phyloP scores from a whole-genome alignment of 2,888 invertebrate genomes.

The Hanleya hanleyi region DNA sequence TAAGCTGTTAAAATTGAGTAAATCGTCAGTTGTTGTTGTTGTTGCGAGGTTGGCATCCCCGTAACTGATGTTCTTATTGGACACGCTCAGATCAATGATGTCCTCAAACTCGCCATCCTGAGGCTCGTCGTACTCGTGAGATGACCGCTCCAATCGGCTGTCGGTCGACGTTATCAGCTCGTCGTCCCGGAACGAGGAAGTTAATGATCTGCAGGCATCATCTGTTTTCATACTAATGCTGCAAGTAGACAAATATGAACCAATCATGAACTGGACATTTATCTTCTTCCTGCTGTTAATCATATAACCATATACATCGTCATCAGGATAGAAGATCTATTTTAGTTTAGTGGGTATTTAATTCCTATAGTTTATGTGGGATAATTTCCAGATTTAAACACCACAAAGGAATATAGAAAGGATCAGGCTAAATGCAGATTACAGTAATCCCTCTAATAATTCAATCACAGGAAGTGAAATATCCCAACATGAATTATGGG shows the following conservation, averaged over 20 bases:
- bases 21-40: conserved; percentile 45
- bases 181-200: conserved; percentile 41
- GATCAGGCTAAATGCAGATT: too few species aligned
- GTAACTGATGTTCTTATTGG: conserved; percentile 43
- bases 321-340: too few species aligned
- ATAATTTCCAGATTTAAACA: too few species aligned
- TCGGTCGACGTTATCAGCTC: conserved; percentile 39
- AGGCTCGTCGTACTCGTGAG: conserved; percentile 5
- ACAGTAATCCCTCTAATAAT: too few species aligned
- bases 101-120: conserved; percentile 56
- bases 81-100: conserved; percentile 58
- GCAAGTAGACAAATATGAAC: conserved; percentile 8
- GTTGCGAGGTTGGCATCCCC: conserved; percentile 36
- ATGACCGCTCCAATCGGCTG: conserved; percentile 27
- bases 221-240: conserved; percentile 41
- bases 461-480: too few species aligned
- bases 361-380: too few species aligned
- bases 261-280: not conserved
- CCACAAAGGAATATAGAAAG: too few species aligned
- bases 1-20: conserved; percentile 53
- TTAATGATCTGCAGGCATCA: conserved; percentile 41
- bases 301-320: too few species aligned
- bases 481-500: too few species aligned
- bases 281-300: not conserved
- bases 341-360: too few species aligned